phyloP scores from a whole-genome alignment of 2,888 invertebrate genomes.

The Chrysolina oricalcia region DNA sequence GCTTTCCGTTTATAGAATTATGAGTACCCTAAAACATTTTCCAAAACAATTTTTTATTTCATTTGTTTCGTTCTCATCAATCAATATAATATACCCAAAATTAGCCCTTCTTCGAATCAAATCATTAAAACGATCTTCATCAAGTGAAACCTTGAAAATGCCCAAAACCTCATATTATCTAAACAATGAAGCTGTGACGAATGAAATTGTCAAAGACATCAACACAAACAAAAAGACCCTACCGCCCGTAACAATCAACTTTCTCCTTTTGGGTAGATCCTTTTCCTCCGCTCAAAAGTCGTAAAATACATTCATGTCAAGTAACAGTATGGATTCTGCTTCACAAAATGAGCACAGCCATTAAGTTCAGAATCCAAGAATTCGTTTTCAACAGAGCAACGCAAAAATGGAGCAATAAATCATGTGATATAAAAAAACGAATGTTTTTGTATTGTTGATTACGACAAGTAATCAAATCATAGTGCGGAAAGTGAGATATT shows the following conservation, averaged over 20 bases:
- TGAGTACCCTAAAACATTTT: too few relatives aligned
- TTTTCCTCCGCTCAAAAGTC: constrained; percentile 37
- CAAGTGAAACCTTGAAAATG: background rate
- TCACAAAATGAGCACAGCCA: constrained; percentile 24
- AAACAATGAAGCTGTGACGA: constrained; percentile 32
- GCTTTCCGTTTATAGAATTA: too few relatives aligned
- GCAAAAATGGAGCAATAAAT: too few relatives aligned
- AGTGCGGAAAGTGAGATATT: too few relatives aligned
- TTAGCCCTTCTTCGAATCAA: background rate
- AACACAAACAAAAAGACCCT: constrained; percentile 43
- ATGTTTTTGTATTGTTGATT: too few relatives aligned
- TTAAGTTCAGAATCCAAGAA: background rate
- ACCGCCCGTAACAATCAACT: constrained; percentile 47
- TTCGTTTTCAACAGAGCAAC: background rate
- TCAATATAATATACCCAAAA: background rate
- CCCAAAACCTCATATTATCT: constrained; percentile 17
- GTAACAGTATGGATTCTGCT: constrained; percentile 36
- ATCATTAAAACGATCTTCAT: background rate
- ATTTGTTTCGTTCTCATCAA: too few relatives aligned
- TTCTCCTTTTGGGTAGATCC: constrained; percentile 25
- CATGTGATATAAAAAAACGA: too few relatives aligned
- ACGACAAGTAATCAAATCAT: too few relatives aligned
- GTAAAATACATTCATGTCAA: constrained; percentile 43
- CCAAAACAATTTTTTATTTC: too few relatives aligned
- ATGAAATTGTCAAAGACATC: constrained; percentile 49